phyloP scores from a whole-genome alignment of 2,113 vertebrate genomes.

The Amblyopsis rosae region DNA sequence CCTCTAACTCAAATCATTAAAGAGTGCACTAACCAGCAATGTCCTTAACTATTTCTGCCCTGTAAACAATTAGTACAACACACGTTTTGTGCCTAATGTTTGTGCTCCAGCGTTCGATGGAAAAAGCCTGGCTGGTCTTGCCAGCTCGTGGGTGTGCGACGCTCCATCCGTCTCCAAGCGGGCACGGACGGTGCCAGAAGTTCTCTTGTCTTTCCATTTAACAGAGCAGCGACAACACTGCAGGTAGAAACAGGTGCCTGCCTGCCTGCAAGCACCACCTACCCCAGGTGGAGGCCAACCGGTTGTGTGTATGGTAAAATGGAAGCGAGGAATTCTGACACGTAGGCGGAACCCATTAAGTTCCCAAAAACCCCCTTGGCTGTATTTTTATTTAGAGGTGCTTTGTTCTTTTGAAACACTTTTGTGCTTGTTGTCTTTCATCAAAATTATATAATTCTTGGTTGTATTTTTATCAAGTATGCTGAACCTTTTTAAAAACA shows the following conservation, averaged over 20 bases:
- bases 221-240: slow-evolving; percentile 17
- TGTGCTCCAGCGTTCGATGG: slow-evolving; percentile 47
- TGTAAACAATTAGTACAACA: slow-evolving; percentile 24
- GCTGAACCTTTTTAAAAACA: not conserved
- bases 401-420: not conserved
- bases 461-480: not conserved
- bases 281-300: slow-evolving; percentile 49
- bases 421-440: not conserved
- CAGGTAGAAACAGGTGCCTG: slow-evolving; percentile 53
- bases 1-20: too few relatives aligned
- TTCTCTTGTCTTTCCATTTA: too few relatives aligned
- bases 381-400: not conserved
- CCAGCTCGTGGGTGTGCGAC: slow-evolving; percentile 32
- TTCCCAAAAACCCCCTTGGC: not conserved
- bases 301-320: slow-evolving; percentile 31
- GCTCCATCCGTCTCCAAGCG: slow-evolving; percentile 19
- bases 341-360: not conserved
- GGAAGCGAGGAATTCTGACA: not conserved
- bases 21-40: slow-evolving; percentile 7
- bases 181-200: slow-evolving; percentile 27
- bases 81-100: slow-evolving; percentile 26
- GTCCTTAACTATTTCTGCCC: slow-evolving; percentile 22
- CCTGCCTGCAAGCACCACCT: slow-evolving; percentile 31
- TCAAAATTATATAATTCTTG: not conserved
- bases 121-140: slow-evolving; percentile 37